Evolutionary conservation across 2,888 invertebrate genomes (phyloP), one percentile per base, ranked within the genome.

Genomic region (Pterobdella sp.): DNA sequence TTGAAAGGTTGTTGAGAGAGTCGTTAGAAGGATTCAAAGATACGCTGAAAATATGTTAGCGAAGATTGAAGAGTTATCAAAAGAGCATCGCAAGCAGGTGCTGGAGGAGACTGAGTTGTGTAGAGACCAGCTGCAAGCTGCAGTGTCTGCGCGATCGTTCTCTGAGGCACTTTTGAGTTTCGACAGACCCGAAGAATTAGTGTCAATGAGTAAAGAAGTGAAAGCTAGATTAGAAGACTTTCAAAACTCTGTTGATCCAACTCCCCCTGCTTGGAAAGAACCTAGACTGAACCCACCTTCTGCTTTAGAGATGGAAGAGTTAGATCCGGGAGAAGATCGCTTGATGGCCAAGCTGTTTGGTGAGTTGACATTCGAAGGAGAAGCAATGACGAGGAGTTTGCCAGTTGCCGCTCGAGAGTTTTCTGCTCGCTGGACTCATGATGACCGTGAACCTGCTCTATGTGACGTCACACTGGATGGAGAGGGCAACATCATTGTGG

Each of bases 311-410:
- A 31, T 22, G 2, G 67, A 68, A 1, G 65, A 65, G 32, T 34
- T 56, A 22, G 63, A 71, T 10, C 34, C 29, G 4, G 71, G 36
- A 32, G 71, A 71, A 4, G 71, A 71, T 31, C n/a, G 63, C 29
- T 71, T 65, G 7, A 60, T 78, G 7, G 73, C 75, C 1, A 49
- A 52, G 10, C 14, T 75, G 65, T 78, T 78, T 64, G 78, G 78
- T 4, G 71, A 73, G 60, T 36, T 78, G 73, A 78, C 78, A 10
- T 78, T 78, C 68, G 78, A 77, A 56, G 78, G 78, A 4, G 78
- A 78, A 63, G 75, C 78, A 10, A 75, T 71, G 71, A 63, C 71
- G 32, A 60, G 71, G 3, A 71, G 71, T 63, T 34, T 74, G 35
- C 73, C 72, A 34, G 72, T 72, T 31, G 65, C 65, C 22, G 64